A percentile compares a stretch with the other conserved stretches of the same genome.
phyloP scores from a whole-genome alignment of 2,113 vertebrate species.

The Jacana jacana region DNA sequence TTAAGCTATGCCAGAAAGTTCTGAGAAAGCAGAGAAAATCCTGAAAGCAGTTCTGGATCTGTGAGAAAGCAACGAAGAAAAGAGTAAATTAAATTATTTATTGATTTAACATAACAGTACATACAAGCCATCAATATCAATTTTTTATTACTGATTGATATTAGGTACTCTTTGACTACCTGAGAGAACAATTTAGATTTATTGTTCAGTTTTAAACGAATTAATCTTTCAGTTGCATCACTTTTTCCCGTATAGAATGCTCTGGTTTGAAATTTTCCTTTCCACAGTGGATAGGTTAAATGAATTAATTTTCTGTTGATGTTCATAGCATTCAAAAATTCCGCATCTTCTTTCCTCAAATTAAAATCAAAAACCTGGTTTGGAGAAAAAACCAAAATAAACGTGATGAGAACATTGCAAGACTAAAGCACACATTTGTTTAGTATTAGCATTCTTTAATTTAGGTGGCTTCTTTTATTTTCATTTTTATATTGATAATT shows the following conservation, averaged over 20 bases:
- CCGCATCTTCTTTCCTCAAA: neutral
- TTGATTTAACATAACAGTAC: neutral
- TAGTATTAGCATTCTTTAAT: neutral
- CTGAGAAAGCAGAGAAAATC: neutral
- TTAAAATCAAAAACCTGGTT: constrained; percentile 53
- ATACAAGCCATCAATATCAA: neutral
- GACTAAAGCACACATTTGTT: neutral
- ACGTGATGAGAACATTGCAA: neutral
- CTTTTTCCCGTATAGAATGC: neutral
- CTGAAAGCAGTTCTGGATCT: neutral
- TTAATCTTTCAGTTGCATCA: neutral
- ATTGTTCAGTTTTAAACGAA: neutral
- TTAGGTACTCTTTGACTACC: neutral
- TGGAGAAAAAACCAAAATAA: neutral
- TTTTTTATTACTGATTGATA: neutral
- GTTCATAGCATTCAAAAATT: constrained; percentile 17
- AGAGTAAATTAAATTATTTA: neutral
- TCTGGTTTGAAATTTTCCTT: constrained; percentile 11
- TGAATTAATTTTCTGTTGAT: constrained; percentile 35
- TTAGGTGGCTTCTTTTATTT: neutral
- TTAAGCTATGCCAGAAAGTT: neutral
- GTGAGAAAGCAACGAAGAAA: neutral
- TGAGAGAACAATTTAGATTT: neutral
- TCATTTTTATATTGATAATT: neutral
- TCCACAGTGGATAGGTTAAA: constrained; percentile 20